Evolutionary conservation across 2,113 vertebrate species (phyloP).

Genomic region (Scophthalmus maximus): DNA sequence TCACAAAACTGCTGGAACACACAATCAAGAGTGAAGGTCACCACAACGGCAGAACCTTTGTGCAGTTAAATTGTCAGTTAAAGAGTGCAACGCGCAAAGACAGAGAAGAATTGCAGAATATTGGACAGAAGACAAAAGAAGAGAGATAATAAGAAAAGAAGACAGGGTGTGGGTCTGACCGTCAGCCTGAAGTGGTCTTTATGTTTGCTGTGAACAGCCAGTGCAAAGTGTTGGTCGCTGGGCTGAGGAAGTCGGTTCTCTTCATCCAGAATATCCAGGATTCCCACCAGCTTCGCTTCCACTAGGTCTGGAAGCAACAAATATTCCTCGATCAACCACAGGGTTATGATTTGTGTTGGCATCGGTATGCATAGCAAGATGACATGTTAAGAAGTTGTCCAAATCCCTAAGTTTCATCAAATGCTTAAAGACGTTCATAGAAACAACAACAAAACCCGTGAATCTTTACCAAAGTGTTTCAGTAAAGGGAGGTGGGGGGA

Average conservation of each 20-base stretch:
- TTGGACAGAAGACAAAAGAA: neutral
- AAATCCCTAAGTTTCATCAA: too few species aligned
- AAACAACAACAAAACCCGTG: neutral
- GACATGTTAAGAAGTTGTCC: too few species aligned
- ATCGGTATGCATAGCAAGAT: neutral
- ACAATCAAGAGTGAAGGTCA: conserved; percentile 11
- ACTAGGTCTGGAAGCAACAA: conserved; percentile 88
- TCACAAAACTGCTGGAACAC: conserved; percentile 31
- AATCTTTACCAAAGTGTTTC: neutral
- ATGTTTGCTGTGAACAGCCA: conserved; percentile 93
- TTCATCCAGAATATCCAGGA: conserved; percentile 98
- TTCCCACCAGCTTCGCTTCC: conserved; percentile 92
- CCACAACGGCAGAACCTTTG: conserved; percentile 34
- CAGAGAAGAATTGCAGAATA: conserved; percentile 22
- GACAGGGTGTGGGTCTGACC: conserved; percentile 77
- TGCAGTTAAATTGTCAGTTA: conserved; percentile 15
- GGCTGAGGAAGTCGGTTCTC: conserved; percentile 98
- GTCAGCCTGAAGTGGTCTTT: conserved; percentile 97
- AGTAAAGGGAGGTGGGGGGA: too few species aligned
- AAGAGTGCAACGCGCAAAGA: conserved; percentile 15
- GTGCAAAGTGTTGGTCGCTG: conserved; percentile 95
- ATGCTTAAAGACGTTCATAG: too few species aligned
- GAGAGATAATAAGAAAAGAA: neutral
- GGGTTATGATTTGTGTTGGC: too few species aligned
- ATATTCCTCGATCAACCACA: neutral